Conservation (phyloP, 2,113 vertebrate genomes). For the Ictidomys tridecemlineatus region DNA sequence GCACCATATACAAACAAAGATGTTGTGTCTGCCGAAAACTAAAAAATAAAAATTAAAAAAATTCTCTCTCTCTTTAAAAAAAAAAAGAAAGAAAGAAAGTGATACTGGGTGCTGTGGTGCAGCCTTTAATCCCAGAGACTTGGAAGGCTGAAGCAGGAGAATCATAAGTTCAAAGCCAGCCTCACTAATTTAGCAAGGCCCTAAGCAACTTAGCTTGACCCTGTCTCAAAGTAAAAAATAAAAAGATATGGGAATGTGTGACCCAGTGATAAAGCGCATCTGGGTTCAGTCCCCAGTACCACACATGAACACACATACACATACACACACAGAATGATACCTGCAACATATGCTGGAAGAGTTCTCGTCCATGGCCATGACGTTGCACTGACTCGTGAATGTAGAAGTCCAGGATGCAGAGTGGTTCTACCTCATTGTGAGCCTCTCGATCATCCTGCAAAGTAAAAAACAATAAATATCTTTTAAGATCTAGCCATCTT, state of each 20-base stretch:
- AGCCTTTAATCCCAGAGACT: not conserved
- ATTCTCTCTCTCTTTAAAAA: too few species aligned
- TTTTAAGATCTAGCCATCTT: not conserved
- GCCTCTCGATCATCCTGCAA: constrained; percentile 90
- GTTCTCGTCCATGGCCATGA: constrained; percentile 93
- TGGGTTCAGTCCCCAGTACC: not conserved
- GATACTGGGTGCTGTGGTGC: too few species aligned
- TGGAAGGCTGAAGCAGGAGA: not conserved
- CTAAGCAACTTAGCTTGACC: not conserved
- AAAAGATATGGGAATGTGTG: not conserved
- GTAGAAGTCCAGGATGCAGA: constrained; percentile 95
- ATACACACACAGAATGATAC: constrained; percentile 78
- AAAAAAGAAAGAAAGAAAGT: not conserved
- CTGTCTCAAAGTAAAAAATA: not conserved
- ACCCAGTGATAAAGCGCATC: not conserved
- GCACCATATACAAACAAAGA: too few species aligned
- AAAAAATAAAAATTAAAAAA: too few species aligned
- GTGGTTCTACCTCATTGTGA: constrained; percentile 94
- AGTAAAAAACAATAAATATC: not conserved
- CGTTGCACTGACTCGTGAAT: constrained; percentile 92
- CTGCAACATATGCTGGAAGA: constrained; percentile 94
- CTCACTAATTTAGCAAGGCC: not conserved
- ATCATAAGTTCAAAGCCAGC: not conserved
- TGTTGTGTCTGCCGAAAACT: too few species aligned
- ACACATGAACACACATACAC: too few species aligned